These are phyloP conservation scores for Andrena trimmerana DNA, from an alignment of 2,888 invertebrate genomes.

Conservation along the genomic window DNA sequence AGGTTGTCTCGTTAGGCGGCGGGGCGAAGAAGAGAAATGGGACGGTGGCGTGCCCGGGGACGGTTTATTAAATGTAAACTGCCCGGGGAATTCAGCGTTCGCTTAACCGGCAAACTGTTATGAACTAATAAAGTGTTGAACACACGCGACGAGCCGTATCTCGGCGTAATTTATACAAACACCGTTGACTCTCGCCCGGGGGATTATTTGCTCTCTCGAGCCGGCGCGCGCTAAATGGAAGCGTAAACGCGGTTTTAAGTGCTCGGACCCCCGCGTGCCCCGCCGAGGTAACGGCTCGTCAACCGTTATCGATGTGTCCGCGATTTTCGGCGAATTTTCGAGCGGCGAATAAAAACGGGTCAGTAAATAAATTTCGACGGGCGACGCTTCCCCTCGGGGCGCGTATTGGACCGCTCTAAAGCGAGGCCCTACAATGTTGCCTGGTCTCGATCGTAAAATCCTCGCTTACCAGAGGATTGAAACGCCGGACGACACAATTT, in stretches of 20 bases:
- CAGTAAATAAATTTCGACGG: conserved; percentile 21
- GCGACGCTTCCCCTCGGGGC: neutral
- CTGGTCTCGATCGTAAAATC: conserved; percentile 28
- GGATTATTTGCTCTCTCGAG: conserved; percentile 14
- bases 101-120: conserved; percentile 63
- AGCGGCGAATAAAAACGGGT: conserved; percentile 25
- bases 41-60: conserved; percentile 50
- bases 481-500: conserved; percentile 44
- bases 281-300: neutral
- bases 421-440: neutral
- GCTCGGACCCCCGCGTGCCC: neutral
- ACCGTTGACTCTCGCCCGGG: conserved; percentile 26
- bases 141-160: conserved; percentile 52
- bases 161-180: conserved; percentile 28
- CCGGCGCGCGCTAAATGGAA: conserved; percentile 17
- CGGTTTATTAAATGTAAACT: conserved; percentile 65
- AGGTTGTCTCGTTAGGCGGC: neutral
- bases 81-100: conserved; percentile 60
- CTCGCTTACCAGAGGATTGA: conserved; percentile 25
- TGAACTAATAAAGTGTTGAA: conserved; percentile 59
- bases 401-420: neutral
- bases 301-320: conserved; percentile 17
- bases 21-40: conserved; percentile 31
- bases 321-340: conserved; percentile 13
- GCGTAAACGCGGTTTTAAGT: neutral